A percentile compares a stretch with the other conserved stretches of the same genome.
Evolutionary conservation across 2,113 vertebrate species (phyloP).

Genomic region (Paramormyrops kingsleyae): DNA sequence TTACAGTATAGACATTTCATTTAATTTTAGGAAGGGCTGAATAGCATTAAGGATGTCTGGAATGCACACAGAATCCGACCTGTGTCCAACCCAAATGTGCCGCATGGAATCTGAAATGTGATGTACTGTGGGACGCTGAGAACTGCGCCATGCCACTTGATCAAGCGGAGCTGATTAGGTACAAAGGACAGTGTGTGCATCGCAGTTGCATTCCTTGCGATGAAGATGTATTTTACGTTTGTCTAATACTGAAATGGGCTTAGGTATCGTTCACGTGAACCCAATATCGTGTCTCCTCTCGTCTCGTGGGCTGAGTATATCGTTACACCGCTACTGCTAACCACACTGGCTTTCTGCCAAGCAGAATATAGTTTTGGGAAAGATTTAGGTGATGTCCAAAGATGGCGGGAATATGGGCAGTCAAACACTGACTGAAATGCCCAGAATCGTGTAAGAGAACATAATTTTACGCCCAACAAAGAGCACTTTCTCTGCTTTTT

Average conservation of each 20-base stretch:
- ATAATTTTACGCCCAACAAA: not conserved
- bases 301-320: no score
- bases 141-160: slow-evolving; percentile 4
- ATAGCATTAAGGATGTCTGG: not conserved
- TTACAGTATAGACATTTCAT: not conserved
- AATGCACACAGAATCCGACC: not conserved
- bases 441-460: not conserved
- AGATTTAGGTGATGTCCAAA: not conserved
- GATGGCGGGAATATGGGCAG: not conserved
- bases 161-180: slow-evolving; percentile 6
- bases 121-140: slow-evolving; percentile 16
- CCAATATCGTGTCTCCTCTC: no score
- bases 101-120: not conserved
- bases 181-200: not conserved
- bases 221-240: slow-evolving; percentile 1
- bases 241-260: not conserved
- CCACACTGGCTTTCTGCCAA: not conserved
- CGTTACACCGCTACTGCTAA: not conserved
- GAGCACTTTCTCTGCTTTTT: not conserved
- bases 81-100: not conserved
- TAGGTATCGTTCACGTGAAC: not conserved
- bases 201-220: not conserved
- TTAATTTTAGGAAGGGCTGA: not conserved
- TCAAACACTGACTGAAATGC: not conserved
- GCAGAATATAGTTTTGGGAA: not conserved